These are phyloP conservation scores for Mamestra configurata DNA, from an alignment of 1,140 invertebrate species.

Conservation along the genomic window DNA sequence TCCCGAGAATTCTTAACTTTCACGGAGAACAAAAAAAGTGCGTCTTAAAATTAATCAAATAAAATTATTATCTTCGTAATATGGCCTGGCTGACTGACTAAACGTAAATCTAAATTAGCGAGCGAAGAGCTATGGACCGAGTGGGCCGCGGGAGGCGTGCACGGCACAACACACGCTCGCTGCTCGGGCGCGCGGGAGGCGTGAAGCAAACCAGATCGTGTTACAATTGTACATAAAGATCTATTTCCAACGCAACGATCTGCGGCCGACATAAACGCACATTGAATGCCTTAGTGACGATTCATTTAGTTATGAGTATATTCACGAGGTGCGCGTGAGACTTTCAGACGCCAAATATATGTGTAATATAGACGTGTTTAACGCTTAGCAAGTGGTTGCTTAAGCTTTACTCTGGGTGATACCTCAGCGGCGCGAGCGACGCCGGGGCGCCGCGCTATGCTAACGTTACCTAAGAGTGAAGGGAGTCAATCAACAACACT, in stretches of 20 bases:
- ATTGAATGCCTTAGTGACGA: conserved; percentile 64
- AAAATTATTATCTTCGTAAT: neutral
- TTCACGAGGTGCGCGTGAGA: conserved; percentile 37
- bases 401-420: conserved; percentile 45
- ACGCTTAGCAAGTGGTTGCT: conserved; percentile 38
- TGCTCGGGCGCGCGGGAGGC: too few relatives aligned
- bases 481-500: neutral
- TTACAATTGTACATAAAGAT: conserved; percentile 68
- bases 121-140: neutral
- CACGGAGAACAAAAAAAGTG: neutral
- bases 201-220: conserved; percentile 45
- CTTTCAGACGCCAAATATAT: conserved; percentile 23
- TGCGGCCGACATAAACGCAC: conserved; percentile 61
- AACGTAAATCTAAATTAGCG: neutral
- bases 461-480: too few relatives aligned
- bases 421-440: neutral
- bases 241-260: conserved; percentile 52
- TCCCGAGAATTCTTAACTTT: neutral
- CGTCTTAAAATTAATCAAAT: neutral
- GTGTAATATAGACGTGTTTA: conserved; percentile 35
- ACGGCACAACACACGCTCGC: too few relatives aligned
- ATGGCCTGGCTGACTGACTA: neutral
- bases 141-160: too few relatives aligned
- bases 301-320: conserved; percentile 25
- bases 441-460: too few relatives aligned